Percentiles rank a stretch among this genome's conserved stretches.
Conservation (phyloP, 1,140 invertebrate genomes). For the Philopotamus ludificatus region DNA sequence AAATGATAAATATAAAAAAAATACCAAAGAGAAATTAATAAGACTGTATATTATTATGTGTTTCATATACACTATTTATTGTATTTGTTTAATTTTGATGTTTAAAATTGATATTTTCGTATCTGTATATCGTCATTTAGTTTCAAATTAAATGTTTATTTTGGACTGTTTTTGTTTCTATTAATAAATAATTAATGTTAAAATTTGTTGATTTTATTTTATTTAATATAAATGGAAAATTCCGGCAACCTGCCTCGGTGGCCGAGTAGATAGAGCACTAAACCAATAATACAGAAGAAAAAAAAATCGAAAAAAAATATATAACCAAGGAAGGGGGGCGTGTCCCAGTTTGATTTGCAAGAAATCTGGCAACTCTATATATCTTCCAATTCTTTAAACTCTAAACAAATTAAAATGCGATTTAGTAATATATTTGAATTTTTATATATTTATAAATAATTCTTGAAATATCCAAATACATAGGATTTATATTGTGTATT, state of each 20-base stretch:
- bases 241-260: background rate
- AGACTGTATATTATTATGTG: background rate
- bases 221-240: background rate
- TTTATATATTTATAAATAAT: no score
- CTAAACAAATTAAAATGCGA: no score
- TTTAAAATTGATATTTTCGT: background rate
- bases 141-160: background rate
- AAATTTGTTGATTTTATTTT: background rate
- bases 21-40: background rate
- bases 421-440: no score
- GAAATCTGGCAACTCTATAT: background rate
- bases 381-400: no score
- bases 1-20: no score
- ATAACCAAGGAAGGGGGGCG: background rate
- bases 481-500: no score
- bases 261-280: background rate
- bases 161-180: background rate
- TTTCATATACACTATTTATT: constrained; percentile 1
- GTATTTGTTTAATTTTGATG: background rate
- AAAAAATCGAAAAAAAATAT: background rate
- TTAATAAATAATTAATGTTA: background rate
- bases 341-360: background rate
- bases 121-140: background rate
- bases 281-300: background rate
- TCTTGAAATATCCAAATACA: no score